Evolutionary conservation across 1,140 invertebrate genomes (phyloP).

Genomic region (Babylonia areolata): DNA sequence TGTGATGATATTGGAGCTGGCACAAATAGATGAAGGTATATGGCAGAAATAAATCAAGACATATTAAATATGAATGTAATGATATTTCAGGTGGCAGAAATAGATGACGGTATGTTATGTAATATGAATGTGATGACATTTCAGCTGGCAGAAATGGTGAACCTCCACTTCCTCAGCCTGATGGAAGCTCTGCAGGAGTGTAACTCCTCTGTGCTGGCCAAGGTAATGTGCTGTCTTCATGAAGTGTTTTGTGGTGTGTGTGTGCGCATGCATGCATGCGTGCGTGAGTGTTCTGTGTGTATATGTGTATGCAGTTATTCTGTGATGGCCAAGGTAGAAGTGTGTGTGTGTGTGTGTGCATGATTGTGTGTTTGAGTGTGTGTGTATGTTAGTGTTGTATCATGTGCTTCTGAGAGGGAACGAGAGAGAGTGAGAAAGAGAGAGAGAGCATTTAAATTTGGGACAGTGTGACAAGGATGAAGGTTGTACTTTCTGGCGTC

Average conservation of each 20-base stretch:
- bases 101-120: not conserved
- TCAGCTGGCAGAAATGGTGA: slow-evolving; percentile 97
- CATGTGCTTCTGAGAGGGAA: no score
- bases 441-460: no score
- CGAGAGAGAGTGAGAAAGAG: no score
- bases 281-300: not conserved
- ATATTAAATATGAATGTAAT: no score
- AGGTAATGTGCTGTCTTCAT: slow-evolving; percentile 62
- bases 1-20: no score
- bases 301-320: not conserved
- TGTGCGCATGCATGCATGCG: not conserved
- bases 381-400: no score
- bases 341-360: not conserved
- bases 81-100: no score
- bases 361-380: not conserved
- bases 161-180: slow-evolving; percentile 95
- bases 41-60: no score
- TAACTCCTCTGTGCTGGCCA: slow-evolving; percentile 90
- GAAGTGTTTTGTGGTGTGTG: not conserved
- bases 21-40: no score
- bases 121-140: slow-evolving; percentile 57
- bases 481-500: no score
- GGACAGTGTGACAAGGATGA: no score
- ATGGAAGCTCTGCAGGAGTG: slow-evolving; percentile 97
- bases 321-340: not conserved